These are phyloP conservation scores for Cisticola juncidis DNA, from an alignment of 2,113 vertebrate genomes.

Conservation along the genomic window DNA sequence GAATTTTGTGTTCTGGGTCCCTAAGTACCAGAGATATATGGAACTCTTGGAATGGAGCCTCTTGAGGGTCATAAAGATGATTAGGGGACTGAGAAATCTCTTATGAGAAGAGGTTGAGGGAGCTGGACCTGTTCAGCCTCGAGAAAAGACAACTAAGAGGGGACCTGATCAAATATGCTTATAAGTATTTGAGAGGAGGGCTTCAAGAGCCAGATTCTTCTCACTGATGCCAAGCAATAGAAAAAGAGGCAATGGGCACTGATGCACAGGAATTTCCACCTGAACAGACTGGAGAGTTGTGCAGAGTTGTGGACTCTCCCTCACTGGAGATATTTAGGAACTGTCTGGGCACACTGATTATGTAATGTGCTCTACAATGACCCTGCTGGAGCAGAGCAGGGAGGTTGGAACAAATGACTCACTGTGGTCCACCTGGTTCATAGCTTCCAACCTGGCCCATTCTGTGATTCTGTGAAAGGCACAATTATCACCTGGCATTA, in stretches of 20 bases:
- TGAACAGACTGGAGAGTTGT: not conserved
- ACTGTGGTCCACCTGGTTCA: not conserved
- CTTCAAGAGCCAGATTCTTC: not conserved
- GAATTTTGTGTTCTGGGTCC: not conserved
- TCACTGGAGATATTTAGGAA: not conserved
- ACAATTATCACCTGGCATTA: not conserved
- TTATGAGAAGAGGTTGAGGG: not conserved
- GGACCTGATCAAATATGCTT: not conserved
- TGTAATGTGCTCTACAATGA: not conserved
- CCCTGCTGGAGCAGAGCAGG: too few species aligned
- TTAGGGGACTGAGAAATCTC: not conserved
- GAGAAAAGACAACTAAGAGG: not conserved
- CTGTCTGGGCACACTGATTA: fast-evolving
- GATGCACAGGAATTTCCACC: not conserved
- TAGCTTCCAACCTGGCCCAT: not conserved
- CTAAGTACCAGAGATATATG: not conserved
- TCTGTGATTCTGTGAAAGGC: not conserved
- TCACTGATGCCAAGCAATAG: not conserved
- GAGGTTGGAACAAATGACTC: not conserved
- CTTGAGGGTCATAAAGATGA: not conserved
- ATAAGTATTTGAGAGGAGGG: not conserved
- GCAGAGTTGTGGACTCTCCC: not conserved
- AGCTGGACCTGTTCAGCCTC: not conserved
- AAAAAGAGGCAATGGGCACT: not conserved
- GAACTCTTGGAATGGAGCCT: not conserved